Evolutionary conservation across 2,113 vertebrate genomes (phyloP), one percentile per base, ranked within the genome.

Genomic region (Indicator indicator): DNA sequence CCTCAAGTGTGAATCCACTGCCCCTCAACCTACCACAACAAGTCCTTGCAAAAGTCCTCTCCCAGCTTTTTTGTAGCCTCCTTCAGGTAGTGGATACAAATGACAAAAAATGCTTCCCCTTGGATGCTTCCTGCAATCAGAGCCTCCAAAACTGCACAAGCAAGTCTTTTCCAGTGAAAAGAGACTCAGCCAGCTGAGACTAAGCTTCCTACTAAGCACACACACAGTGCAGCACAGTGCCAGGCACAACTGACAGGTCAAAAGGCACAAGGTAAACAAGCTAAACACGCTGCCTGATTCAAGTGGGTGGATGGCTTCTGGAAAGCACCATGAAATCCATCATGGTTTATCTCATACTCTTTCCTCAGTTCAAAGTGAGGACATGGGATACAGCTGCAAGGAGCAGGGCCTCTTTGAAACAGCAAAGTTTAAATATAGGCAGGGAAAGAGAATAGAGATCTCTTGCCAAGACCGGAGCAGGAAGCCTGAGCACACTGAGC

Each of bases 391-490:
- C 91, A 92, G 90, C 91, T 95, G 89, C 60, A 89, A 94, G 83
- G 59, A 88, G 58, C 59, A 72, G 46, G 63, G 70, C 62, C 73
- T 68, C 88, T 96, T 62, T 82, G 63, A 88, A 94, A 76, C 27
- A 73, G 80, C 74, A 16, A 94, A 56, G 79, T 95, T 95, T 93
- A 96, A 96, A 97, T 95, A 95, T 60, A 94, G 89, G 30, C 42
- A 58, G 7, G 19, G 67, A 87, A 94, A 89, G 0, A 82, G 91
- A 93, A 94, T 6, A 84, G 88, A 78, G 42, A 86, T 73, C 64
- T 84, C 94, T 87, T 87, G 94, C 94, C 95, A 96, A 95, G 77
- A 71, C 91, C 73, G 48, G 79, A 93, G 93, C 92, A 95, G 96
- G 96, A 95, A 97, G 94, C 50, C 63, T 71, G 73, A 97, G 88